Conservation (phyloP, 2,888 invertebrate genomes). For the Gymnosoma rotundatum region DNA sequence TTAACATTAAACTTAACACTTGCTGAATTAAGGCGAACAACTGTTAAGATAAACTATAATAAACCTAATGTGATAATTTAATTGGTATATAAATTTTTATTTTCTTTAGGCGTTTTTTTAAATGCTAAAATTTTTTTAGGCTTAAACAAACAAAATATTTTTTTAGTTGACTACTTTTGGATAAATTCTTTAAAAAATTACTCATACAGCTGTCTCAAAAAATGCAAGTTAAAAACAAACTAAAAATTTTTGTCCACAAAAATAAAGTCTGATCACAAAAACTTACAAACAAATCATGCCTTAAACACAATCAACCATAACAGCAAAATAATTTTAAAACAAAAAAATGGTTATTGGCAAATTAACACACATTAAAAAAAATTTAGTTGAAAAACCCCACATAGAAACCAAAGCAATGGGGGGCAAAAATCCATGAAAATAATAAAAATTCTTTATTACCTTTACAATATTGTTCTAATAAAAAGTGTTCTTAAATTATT, state of each 20-base stretch:
- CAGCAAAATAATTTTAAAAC: conserved; percentile 24
- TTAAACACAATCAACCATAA: conserved; percentile 19
- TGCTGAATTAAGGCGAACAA: no score
- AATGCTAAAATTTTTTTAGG: neutral
- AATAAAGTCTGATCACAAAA: neutral
- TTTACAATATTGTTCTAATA: conserved; percentile 47
- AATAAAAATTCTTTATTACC: conserved; percentile 22
- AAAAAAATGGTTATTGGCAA: conserved; percentile 36
- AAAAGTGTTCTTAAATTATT: conserved; percentile 22
- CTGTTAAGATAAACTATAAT: no score
- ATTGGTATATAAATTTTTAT: neutral
- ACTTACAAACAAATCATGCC: neutral
- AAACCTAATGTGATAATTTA: no score
- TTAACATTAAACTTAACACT: no score
- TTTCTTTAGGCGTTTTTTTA: neutral
- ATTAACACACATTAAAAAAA: conserved; percentile 31
- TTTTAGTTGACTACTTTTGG: conserved; percentile 50
- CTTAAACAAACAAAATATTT: neutral
- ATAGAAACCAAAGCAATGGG: neutral
- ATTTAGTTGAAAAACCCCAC: neutral
- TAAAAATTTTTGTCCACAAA: neutral
- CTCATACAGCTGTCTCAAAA: conserved; percentile 47
- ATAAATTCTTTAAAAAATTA: conserved; percentile 59
- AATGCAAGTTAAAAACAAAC: neutral
- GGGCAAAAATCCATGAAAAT: neutral